Conservation (phyloP, 2,113 vertebrate species). For the Hassar affinis region DNA sequence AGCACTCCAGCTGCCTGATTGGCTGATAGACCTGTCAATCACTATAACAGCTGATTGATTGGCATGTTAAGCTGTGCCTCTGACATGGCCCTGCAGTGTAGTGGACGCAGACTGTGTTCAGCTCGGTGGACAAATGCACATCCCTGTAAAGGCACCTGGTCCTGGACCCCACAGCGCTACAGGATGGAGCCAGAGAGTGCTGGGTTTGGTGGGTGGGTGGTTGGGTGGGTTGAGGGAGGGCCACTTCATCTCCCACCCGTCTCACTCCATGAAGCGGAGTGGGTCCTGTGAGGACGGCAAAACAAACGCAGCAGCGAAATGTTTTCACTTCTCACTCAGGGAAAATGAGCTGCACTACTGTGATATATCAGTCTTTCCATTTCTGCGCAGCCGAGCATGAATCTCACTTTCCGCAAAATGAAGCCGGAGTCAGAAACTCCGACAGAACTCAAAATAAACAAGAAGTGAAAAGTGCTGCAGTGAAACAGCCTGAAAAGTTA, state of each 20-base stretch:
- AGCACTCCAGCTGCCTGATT: constrained; percentile 46
- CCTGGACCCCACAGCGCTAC: constrained; percentile 31
- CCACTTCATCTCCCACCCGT: constrained; percentile 47
- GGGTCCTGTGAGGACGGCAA: constrained; percentile 39
- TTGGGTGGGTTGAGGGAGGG: constrained; percentile 16
- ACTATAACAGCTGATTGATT: constrained; percentile 45
- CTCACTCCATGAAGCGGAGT: constrained; percentile 52
- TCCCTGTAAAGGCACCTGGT: constrained; percentile 34
- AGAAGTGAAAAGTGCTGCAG: constrained; percentile 1
- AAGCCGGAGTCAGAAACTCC: neutral
- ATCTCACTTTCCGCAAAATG: neutral
- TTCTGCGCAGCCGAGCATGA: neutral
- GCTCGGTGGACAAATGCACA: constrained; percentile 37
- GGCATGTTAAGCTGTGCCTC: constrained; percentile 38
- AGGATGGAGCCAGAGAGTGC: constrained; percentile 35
- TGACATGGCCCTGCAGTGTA: constrained; percentile 26
- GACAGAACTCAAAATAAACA: neutral
- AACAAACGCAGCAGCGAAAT: neutral
- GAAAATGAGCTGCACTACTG: neutral
- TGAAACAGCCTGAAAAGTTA: neutral
- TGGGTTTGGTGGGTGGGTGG: constrained; percentile 43
- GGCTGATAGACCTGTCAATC: constrained; percentile 45
- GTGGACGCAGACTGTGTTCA: constrained; percentile 22
- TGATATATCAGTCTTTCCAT: neutral
- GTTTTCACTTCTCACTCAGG: neutral